Base-by-base conservation (phyloP, 2,113 vertebrate species). In the Nanorana parkeri region DNA sequence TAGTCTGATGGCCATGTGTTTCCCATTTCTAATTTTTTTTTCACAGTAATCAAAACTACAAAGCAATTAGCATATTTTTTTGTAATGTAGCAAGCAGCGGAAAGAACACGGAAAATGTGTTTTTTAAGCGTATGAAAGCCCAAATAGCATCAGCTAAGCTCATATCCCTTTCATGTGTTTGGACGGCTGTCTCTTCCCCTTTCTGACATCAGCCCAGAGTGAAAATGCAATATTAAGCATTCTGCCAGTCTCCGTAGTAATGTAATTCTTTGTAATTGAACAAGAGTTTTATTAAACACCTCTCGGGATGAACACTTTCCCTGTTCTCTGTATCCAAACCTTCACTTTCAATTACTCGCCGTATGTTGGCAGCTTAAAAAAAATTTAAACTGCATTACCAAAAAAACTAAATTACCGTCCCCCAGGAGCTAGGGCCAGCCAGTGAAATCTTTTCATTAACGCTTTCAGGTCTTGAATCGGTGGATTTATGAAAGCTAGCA, bases 181-280 rank as follows among this genome's bases (percentile, higher is more conserved):
- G 80, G 71, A 68, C 47, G 41, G 80, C 80, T 75, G 80, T 76
- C 61, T 83, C 36, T 68, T 41, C 72, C 80, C 54, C 64, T 56
- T 68, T 76, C 80, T 76, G 72, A 83, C 80, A 82, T 75, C 80
- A 76, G 66, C 24, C 60, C 47, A 74, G 61, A 82, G 80, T 67
- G 71, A 82, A 83, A 75, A 67, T 76, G 80, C 64, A 83, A 83
- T 83, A 83, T 83, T 83, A 83, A 83, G 80, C 80, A 83, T 83
- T 83, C 80, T 83, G 71, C 68, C 23, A 64, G 80, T 83, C 80
- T 83, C 80, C 80, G 58, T 68, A 83, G 80, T 83, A 83, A 83
- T 83, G 80, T 83, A 83, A 83, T 83, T 83, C 80, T 83, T 83
- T 83, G 80, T 83, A 83, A 83, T 83, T 83, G 80, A 83, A 83